Evolutionary conservation across 2,113 vertebrate species (phyloP).

Genomic region (Leptocoma aspasia): DNA sequence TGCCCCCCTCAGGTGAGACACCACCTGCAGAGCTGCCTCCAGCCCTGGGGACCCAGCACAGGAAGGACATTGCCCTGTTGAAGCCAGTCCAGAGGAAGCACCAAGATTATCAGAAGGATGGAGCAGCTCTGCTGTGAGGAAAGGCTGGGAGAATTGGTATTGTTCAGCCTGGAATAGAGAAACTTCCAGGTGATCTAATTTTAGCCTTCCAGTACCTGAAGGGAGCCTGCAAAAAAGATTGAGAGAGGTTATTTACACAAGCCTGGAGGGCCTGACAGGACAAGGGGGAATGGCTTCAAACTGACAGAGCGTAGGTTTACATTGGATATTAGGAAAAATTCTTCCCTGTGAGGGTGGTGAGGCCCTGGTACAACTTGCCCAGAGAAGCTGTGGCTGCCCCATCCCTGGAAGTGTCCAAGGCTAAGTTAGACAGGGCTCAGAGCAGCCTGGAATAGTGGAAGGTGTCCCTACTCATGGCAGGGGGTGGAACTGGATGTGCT

Average conservation of each 20-base stretch:
- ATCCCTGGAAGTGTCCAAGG: background rate
- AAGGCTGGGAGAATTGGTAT: background rate
- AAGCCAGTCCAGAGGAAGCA: background rate
- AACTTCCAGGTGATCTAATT: background rate
- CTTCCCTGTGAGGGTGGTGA: background rate
- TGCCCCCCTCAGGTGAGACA: background rate
- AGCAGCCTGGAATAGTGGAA: background rate
- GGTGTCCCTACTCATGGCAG: background rate
- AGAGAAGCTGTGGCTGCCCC: background rate
- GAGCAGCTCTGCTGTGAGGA: background rate
- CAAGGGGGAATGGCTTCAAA: background rate
- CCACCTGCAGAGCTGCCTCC: background rate
- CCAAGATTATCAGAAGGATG: no score
- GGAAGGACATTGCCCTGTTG: rapidly evolving
- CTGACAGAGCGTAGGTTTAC: background rate
- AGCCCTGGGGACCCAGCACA: background rate
- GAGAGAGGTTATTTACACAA: background rate
- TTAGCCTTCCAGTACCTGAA: background rate
- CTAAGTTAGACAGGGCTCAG: rapidly evolving
- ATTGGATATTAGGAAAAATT: background rate
- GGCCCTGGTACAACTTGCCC: background rate
- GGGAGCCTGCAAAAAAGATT: background rate
- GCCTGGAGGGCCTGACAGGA: background rate
- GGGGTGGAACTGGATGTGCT: background rate
- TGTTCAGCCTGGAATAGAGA: background rate